A percentile compares a stretch with the other conserved stretches of the same genome.
Evolutionary conservation across 2,888 invertebrate species (phyloP).

Genomic region (Hymenopus coronatus): DNA sequence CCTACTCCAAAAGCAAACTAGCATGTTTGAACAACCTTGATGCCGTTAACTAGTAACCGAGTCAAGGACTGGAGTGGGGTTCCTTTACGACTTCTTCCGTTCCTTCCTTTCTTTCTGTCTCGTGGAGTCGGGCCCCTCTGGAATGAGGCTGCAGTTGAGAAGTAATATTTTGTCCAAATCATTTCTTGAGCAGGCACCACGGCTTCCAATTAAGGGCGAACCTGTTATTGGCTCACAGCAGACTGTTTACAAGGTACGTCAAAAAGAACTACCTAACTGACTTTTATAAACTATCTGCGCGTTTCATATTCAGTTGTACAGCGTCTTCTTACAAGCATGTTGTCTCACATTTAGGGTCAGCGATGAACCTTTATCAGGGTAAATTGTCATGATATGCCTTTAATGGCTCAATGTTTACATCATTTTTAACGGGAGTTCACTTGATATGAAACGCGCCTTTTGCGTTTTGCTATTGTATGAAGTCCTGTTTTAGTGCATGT

Average conservation of each 20-base stretch:
- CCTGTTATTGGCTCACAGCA: slow-evolving; percentile 7
- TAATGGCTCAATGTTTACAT: too few species aligned
- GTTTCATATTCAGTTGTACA: background rate
- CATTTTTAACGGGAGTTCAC: background rate
- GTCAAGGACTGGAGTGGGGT: background rate
- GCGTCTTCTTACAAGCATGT: too few species aligned
- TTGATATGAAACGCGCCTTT: background rate
- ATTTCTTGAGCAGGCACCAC: slow-evolving; percentile 12
- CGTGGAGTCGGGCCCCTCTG: background rate
- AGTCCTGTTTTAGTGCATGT: background rate
- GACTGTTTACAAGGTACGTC: slow-evolving; percentile 11
- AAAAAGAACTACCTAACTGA: background rate
- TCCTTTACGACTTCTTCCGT: background rate
- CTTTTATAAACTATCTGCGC: background rate
- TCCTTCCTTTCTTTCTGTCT: background rate
- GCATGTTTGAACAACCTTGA: too few species aligned
- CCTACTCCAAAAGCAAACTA: background rate
- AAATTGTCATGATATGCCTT: too few species aligned
- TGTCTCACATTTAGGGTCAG: too few species aligned
- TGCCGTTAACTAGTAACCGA: too few species aligned
- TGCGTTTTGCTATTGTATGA: background rate
- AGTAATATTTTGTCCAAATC: background rate
- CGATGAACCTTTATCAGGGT: too few species aligned
- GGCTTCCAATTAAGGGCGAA: slow-evolving; percentile 18
- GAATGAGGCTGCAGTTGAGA: background rate